Evolutionary conservation across 2,888 invertebrate species (phyloP), one percentile per base, ranked within the genome.

Genomic region (Andrena bucephala): DNA sequence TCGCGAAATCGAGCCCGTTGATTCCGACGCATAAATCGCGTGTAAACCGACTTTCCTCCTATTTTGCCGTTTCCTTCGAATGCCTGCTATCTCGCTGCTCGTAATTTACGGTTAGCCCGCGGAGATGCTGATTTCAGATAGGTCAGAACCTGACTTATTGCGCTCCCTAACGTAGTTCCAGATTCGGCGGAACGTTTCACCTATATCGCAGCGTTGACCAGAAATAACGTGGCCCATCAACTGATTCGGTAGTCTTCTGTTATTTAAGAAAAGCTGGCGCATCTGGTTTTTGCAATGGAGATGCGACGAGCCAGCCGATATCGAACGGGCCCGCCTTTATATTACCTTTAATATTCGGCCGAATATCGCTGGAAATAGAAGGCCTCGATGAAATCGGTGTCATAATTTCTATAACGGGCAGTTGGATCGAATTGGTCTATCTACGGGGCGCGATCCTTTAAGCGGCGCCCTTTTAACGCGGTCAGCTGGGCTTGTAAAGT

Each of bases 361-460:
- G 66, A 29, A 36, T 8, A 50, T 60, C 67, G 57, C 16, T 52
- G 27, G 67, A 70, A 78, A 82, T 82, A 82, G 52, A 31, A n/a
- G n/a, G 8, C 27, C 16, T 60, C 60, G 66, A 72, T 52, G 36
- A 29, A n/a, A 27, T 16, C 67, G n/a, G 8, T 52, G 63, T 62
- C 52, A 16, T 52, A 42, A 42, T 71, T 83, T 72, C 77, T 60
- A 59, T 67, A 83, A 70, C 65, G 68, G 63, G 33, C 54, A 33
- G 59, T 66, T 66, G 66, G 69, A 57, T 81, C 81, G 70, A 78
- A 77, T 69, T n/a, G 69, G 57, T 70, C 72, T 71, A 79, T 80
- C 69, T 63, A 62, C 65, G 20, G 52, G 33, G 69, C 33, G 77
- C 33, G 77, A 68, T 77, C 71, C 57, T 69, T 71, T 70, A 68